Base-by-base conservation (phyloP, 2,888 invertebrate species). In the Imbricaverruca yamaguchii region DNA sequence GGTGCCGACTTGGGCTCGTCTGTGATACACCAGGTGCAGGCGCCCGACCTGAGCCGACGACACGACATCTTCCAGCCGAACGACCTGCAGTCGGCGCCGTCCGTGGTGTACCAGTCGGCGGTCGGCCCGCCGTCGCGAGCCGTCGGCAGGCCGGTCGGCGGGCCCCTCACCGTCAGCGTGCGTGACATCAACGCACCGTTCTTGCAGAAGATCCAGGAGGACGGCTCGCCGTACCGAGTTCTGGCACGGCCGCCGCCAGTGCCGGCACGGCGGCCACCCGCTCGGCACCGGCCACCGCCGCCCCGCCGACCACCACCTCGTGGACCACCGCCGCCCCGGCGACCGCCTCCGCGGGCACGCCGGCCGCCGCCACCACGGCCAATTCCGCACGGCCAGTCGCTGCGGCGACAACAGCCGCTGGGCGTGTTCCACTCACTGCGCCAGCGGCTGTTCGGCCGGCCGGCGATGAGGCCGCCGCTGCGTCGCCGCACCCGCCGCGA, bases 401-500 rank as follows among this genome's bases (percentile, higher is more conserved):
- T 39, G 23, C 39, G 12, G 6, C 69, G 61, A 18, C 61, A 23
- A 15, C 69, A 15, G 69, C 39, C 39, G 39, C 39, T 39, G 39
- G 39, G 39, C 39, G 39, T 39, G 39, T 39, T 39, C 39, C 39
- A 39, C 39, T 39, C 39, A 39, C 39, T 39, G 13, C 69, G 15
- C 11, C 69, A 69, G 39, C 23, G 67, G 12, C 2, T 67, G 23
- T 69, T 69, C 69, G 11, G 69, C 7, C 39, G 69, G 15, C 69
- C 69, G 15, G 39, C 39, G 13, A 39, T 15, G 69, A 25, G 39
- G 15, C 15, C 6, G 39, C 15, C 15, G 6, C 25, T 39, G 15
- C 69, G 69, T 15, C 69, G 69, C 69, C 69, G 69, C 69, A 15
- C 8, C 25, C 69, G 69, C 13, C 69, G 69, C 25, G 69, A 69